A percentile compares a stretch with the other conserved stretches of the same genome.
Evolutionary conservation across 2,113 vertebrate genomes (phyloP).

Genomic region (Pionites leucogaster): DNA sequence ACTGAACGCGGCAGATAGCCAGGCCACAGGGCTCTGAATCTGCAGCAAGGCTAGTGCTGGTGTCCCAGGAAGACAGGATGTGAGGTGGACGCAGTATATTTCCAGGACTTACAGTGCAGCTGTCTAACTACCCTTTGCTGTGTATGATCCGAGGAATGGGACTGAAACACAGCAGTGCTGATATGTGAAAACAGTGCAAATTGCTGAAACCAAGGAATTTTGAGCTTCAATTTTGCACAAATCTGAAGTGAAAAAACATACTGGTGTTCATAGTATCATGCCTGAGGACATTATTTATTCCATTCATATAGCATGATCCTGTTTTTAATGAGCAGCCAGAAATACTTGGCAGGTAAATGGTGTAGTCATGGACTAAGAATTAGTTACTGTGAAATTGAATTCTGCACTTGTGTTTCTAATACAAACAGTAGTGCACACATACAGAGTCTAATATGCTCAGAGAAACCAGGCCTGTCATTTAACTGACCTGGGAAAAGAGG

Average conservation of each 20-base stretch:
- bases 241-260: background rate
- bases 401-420: slow-evolving; percentile 1
- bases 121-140: background rate
- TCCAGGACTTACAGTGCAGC: background rate
- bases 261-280: background rate
- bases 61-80: background rate
- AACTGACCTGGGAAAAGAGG: background rate
- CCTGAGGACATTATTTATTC: background rate
- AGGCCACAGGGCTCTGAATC: background rate
- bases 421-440: background rate
- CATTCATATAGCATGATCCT: background rate
- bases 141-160: background rate
- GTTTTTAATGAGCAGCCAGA: slow-evolving; percentile 31
- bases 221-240: background rate
- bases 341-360: slow-evolving; percentile 25
- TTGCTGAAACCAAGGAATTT: background rate
- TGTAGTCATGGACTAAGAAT: background rate
- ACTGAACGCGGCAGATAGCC: background rate
- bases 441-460: background rate
- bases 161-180: background rate
- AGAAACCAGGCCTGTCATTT: background rate
- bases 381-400: slow-evolving; percentile 20
- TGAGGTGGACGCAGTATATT: fast-evolving
- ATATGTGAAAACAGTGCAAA: background rate
- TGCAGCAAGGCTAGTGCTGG: background rate